phyloP scores from a whole-genome alignment of 2,113 vertebrate species.

The Panthera leo region DNA sequence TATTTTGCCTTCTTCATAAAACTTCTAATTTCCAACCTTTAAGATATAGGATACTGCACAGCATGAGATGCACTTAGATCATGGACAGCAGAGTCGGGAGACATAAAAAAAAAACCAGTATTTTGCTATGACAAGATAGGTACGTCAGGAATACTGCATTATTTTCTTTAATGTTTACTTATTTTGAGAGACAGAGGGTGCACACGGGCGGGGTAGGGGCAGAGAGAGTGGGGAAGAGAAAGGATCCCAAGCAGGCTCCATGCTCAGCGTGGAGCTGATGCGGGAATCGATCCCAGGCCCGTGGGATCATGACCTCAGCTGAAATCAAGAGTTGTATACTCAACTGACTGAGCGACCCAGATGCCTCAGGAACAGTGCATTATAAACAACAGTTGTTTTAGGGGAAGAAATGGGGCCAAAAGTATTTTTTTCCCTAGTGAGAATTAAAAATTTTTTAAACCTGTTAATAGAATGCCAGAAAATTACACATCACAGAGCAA shows the following conservation, averaged over 20 bases:
- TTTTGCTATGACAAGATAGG: not conserved
- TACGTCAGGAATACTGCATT: not conserved
- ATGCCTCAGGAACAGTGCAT: not conserved
- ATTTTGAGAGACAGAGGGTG: no score
- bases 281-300: no score
- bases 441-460: not conserved
- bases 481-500: not conserved
- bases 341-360: no score
- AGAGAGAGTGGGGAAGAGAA: no score
- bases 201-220: no score
- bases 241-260: no score
- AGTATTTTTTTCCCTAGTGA: not conserved
- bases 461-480: not conserved
- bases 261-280: no score
- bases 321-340: no score
- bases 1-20: conserved; percentile 7
- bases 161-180: not conserved
- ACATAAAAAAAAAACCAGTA: not conserved
- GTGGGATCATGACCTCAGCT: no score
- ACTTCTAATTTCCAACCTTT: not conserved
- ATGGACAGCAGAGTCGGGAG: not conserved
- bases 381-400: conserved; percentile 17
- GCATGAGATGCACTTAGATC: not conserved
- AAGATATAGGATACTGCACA: not conserved
- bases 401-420: not conserved